These are phyloP conservation scores for Aythya baeri DNA, from an alignment of 2,113 vertebrate species.

Conservation along the genomic window DNA sequence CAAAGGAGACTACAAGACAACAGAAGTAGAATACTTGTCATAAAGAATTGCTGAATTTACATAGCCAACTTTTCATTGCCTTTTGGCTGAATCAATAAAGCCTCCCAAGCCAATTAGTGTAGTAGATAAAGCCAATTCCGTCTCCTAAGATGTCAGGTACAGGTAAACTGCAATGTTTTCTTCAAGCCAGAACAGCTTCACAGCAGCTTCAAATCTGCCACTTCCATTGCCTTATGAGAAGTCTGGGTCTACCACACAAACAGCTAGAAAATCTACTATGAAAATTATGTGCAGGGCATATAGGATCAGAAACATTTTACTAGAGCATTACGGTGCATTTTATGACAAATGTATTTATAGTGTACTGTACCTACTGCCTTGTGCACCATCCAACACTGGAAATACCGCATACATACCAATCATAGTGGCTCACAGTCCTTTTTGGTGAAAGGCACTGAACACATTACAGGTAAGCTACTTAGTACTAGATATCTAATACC, in stretches of 20 bases:
- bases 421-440: background rate
- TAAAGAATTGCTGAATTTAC: background rate
- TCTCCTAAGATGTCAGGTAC: background rate
- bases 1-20: background rate
- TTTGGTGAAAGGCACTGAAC: background rate
- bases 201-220: background rate
- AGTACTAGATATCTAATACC: background rate
- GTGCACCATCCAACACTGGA: background rate
- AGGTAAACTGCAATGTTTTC: background rate
- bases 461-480: background rate
- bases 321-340: background rate
- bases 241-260: background rate
- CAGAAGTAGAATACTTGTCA: background rate
- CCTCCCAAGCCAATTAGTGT: background rate
- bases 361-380: background rate
- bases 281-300: background rate
- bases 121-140: background rate
- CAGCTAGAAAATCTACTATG: fast-evolving
- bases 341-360: background rate
- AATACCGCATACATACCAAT: background rate
- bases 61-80: background rate
- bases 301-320: background rate
- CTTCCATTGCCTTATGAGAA: background rate
- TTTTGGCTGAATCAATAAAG: background rate
- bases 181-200: background rate